Evolutionary conservation across 2,797 vertebrate genomes (phyloP).

Genomic region (Psittacula echo): DNA sequence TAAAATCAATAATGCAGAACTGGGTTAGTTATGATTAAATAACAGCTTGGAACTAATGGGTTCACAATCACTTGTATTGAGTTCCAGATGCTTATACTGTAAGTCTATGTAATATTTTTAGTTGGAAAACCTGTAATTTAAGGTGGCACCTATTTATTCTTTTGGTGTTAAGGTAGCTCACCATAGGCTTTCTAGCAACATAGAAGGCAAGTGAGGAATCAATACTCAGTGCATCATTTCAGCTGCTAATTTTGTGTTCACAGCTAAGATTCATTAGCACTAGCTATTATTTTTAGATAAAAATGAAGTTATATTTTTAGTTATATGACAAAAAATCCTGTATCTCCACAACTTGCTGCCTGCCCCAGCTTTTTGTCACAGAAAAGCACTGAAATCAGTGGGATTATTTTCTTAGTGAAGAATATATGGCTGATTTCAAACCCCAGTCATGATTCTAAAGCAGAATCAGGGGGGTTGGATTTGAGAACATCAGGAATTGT

Average conservation of each 20-base stretch:
- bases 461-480: neutral
- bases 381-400: neutral
- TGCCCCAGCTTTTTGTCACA: neutral
- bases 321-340: neutral
- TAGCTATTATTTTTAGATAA: neutral
- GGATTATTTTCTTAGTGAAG: neutral
- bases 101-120: neutral
- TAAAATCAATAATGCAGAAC: neutral
- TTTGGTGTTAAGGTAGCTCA: neutral
- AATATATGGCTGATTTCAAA: neutral
- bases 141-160: neutral
- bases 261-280: neutral
- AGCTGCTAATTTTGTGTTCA: neutral
- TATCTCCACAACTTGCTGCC: neutral
- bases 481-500: neutral
- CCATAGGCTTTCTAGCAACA: neutral
- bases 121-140: neutral
- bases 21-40: neutral
- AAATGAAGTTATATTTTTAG: neutral
- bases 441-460: fast-evolving
- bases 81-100: neutral
- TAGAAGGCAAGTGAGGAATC: neutral
- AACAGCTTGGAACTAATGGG: neutral
- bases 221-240: neutral
- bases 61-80: neutral